These are phyloP conservation scores for Dendrocincla tyrannina DNA, from an alignment of 2,797 vertebrate species.

Conservation along the genomic window DNA sequence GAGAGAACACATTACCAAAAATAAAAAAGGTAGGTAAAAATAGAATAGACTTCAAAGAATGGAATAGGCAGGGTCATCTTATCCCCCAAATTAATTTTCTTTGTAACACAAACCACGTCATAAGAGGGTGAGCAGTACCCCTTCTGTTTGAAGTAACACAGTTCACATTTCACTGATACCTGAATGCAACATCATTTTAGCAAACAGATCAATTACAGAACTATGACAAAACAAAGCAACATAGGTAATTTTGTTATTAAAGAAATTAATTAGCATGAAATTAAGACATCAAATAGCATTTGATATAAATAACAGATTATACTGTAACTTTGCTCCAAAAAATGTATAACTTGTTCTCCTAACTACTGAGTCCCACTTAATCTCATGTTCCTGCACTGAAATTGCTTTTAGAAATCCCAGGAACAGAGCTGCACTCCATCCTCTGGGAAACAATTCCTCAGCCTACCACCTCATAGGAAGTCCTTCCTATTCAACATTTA, in stretches of 20 bases:
- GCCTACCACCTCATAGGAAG: background rate
- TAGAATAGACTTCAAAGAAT: background rate
- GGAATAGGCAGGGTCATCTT: background rate
- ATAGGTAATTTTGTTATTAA: background rate
- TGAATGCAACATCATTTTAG: background rate
- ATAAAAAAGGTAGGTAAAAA: background rate
- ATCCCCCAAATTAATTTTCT: background rate
- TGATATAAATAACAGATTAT: background rate
- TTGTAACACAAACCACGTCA: background rate
- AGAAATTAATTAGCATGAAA: background rate
- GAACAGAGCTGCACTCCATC: background rate
- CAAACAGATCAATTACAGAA: background rate
- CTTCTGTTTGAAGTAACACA: background rate
- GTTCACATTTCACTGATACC: background rate
- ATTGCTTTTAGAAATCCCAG: background rate
- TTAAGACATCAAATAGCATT: background rate
- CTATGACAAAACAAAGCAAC: background rate
- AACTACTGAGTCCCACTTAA: background rate
- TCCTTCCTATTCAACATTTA: background rate
- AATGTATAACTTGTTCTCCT: background rate
- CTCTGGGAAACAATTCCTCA: background rate
- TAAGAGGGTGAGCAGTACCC: background rate
- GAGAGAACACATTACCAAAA: background rate
- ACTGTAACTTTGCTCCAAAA: background rate
- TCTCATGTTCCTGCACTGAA: background rate